Conservation (phyloP, 2,113 vertebrate genomes). For the Phoxinus phoxinus region DNA sequence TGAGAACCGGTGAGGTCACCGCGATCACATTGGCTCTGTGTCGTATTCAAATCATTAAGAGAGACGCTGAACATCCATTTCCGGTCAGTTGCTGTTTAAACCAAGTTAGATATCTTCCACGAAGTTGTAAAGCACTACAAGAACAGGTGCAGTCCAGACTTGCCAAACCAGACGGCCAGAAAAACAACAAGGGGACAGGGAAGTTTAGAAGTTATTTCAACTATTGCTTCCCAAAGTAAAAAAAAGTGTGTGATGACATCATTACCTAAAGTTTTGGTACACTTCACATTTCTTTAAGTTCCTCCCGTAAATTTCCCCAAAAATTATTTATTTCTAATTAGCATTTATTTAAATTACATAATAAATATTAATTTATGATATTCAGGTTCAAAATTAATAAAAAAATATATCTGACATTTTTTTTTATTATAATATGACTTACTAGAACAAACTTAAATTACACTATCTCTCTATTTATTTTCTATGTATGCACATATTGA, state of each 20-base stretch:
- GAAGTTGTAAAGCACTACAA: neutral
- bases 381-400: neutral
- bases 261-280: neutral
- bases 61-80: neutral
- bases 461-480: neutral
- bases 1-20: neutral
- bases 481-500: neutral
- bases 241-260: neutral
- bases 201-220: neutral
- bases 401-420: neutral
- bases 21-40: neutral
- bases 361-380: neutral
- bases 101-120: neutral
- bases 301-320: neutral
- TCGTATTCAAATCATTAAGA: neutral
- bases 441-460: no score
- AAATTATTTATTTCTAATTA: neutral
- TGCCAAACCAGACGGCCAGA: slow-evolving; percentile 7
- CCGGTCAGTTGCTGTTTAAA: slow-evolving; percentile 17
- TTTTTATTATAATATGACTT: neutral
- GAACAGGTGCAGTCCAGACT: neutral
- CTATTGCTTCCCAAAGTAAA: neutral
- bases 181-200: neutral
- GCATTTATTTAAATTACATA: neutral
- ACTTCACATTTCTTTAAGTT: neutral